Evolutionary conservation across 2,113 vertebrate genomes (phyloP), one percentile per base, ranked within the genome.

Genomic region (Silurus meridionalis): DNA sequence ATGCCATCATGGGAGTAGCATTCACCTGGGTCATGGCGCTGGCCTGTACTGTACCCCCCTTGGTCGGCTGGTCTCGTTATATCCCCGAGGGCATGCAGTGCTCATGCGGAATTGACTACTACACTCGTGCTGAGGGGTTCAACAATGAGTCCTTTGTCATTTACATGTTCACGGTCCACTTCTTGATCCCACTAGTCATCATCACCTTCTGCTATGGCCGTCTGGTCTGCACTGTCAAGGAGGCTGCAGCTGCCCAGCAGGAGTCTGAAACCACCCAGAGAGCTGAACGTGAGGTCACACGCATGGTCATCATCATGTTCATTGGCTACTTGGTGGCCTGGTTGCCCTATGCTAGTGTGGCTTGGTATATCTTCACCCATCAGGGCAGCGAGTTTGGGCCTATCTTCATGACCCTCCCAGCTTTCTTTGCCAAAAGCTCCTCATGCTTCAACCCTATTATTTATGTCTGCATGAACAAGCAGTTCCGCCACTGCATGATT

Each of bases 401-500:
- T 17, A 86, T 98, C 91, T 95, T 99, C 90, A 99, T 99, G 98
- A 98, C 97, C 83, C 0, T 97, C 83, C 97, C 97, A 0, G 92
- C 97, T 0, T 99, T 99, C 96, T 99, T 99, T 89, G 98, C 98
- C 95, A 99, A 99, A 96, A 91, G 84, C 37, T 74, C 97, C 0
- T 0, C 98, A 79, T 92, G 98, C 94, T 99, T 98, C 95, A 99
- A 99, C 93, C 98, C 98, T 0, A 21, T 98, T 90, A 99, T 99
- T 94, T 99, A 99, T 92, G 96, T 99, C 57, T 94, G 96, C 90
- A 94, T 99, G 97, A 99, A 99, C 93, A 99, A 97, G 94, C 98
- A 99, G 97, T 99, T 99, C 96, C 97, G 98, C 90, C 93, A 96
- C 95, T 99, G 97, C 96, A 99, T 99, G 98, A 92, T 99, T 92